A percentile compares a stretch with the other conserved stretches of the same genome.
Conservation (phyloP, 2,113 vertebrate genomes). For the Stictonetta naevosa region DNA sequence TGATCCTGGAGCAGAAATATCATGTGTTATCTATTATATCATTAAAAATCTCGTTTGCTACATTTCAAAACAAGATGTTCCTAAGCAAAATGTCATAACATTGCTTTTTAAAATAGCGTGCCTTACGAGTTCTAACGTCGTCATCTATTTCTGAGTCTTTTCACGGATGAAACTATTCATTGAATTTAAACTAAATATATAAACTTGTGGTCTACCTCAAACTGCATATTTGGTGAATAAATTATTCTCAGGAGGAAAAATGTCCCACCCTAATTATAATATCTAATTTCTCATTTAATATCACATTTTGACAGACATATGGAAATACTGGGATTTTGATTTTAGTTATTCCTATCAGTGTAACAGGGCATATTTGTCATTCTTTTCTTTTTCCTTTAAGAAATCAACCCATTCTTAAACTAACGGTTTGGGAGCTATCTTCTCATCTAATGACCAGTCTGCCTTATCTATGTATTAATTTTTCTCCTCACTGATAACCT, state of each 20-base stretch:
- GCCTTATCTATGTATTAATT: background rate
- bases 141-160: background rate
- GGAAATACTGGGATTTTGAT: background rate
- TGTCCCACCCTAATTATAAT: background rate
- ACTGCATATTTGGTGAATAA: background rate
- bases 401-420: background rate
- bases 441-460: background rate
- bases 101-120: background rate
- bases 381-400: background rate
- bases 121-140: background rate
- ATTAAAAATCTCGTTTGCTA: background rate
- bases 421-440: background rate
- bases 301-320: background rate
- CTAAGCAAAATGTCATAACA: background rate
- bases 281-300: background rate
- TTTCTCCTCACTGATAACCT: background rate
- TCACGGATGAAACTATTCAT: background rate
- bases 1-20: background rate
- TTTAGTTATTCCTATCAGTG: background rate
- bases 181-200: constrained; percentile 6
- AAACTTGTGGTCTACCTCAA: constrained; percentile 22
- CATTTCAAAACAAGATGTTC: background rate
- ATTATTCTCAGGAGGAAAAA: background rate
- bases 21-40: background rate
- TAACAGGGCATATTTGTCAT: background rate